Conservation (phyloP, 2,113 vertebrate species). For the Potamarius usumacintae region DNA sequence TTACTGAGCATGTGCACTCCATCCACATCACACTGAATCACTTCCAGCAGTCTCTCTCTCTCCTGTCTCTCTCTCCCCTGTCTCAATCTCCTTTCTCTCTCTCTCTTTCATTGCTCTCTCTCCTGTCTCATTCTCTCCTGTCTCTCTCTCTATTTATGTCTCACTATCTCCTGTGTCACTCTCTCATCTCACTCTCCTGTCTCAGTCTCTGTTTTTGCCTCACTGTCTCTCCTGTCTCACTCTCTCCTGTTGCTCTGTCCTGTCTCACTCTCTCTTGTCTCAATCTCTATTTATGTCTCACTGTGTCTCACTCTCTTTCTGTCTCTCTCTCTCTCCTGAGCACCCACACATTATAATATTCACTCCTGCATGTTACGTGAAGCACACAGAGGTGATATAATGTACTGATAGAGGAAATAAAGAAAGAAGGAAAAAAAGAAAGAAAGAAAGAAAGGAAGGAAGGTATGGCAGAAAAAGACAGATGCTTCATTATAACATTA, state of each 20-base stretch:
- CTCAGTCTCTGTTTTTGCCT: no score
- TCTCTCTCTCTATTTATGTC: background rate
- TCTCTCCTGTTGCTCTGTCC: background rate
- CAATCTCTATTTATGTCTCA: background rate
- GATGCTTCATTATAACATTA: background rate
- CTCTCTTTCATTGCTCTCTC: background rate
- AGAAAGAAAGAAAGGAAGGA: background rate
- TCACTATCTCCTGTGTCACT: background rate
- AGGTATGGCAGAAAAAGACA: background rate
- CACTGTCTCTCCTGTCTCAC: background rate
- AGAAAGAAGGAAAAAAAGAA: background rate
- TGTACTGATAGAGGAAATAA: background rate
- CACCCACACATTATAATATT: background rate
- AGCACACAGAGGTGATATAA: background rate
- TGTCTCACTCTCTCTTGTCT: background rate
- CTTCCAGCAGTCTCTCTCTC: background rate
- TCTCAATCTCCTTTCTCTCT: background rate
- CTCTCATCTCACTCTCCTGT: background rate
- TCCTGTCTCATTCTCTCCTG: no score
- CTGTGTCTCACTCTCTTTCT: background rate
- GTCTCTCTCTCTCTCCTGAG: background rate
- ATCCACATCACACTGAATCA: slow-evolving; percentile 24
- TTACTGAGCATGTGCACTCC: slow-evolving; percentile 22
- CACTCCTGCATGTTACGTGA: background rate
- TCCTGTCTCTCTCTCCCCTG: no score